Percentiles rank a stretch among this genome's conserved stretches.
Evolutionary conservation across 2,888 invertebrate species (phyloP).

Genomic region (Margaritifera margaritifera): DNA sequence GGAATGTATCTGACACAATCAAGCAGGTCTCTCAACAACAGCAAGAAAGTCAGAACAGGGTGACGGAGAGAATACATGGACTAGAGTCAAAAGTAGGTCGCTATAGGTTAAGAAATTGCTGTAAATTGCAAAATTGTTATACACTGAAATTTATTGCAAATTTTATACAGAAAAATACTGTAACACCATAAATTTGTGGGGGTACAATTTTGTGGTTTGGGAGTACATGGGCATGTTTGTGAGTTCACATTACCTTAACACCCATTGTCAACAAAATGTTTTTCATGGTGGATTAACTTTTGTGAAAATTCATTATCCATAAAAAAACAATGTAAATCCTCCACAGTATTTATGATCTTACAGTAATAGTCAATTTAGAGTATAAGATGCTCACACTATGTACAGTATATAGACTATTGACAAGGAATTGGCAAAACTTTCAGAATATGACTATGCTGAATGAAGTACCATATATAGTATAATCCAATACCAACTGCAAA

Average conservation of each 20-base stretch:
- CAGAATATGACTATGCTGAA: no score
- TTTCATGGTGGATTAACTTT: no score
- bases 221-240: background rate
- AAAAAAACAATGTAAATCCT: no score
- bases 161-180: background rate
- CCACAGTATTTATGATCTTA: no score
- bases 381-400: no score
- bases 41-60: conserved; percentile 54
- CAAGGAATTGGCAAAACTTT: no score
- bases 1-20: conserved; percentile 59
- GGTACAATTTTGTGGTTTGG: background rate
- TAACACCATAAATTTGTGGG: background rate
- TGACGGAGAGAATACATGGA: conserved; percentile 62
- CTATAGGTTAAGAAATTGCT: background rate
- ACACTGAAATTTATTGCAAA: no score
- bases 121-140: background rate
- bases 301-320: no score
- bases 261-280: background rate
- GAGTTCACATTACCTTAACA: background rate
- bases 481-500: no score
- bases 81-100: conserved; percentile 63
- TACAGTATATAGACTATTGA: no score
- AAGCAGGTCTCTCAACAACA: conserved; percentile 57
- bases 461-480: no score
- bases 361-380: no score